These are phyloP conservation scores for Harmothoe impar DNA, from an alignment of 2,888 invertebrate genomes.

Conservation along the genomic window DNA sequence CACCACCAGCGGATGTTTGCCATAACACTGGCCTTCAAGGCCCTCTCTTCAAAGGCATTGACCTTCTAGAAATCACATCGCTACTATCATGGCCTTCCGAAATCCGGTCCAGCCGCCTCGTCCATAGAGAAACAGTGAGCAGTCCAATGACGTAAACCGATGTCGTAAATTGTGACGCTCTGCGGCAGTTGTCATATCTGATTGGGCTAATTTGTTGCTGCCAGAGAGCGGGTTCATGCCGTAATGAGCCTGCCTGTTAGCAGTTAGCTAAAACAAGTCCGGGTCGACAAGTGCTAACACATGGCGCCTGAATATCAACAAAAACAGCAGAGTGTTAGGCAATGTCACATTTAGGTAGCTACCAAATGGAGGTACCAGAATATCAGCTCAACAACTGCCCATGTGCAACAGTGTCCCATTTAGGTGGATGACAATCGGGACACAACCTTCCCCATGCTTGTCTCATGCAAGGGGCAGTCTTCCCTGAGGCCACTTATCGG, in stretches of 20 bases:
- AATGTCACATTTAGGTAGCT: too few species aligned
- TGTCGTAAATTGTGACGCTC: not conserved
- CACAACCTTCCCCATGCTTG: too few species aligned
- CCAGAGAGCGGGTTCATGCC: not conserved
- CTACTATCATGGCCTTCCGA: not conserved
- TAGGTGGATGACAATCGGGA: too few species aligned
- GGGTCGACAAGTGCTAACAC: not conserved
- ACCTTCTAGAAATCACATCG: not conserved
- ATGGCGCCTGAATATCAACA: not conserved
- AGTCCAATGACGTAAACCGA: not conserved
- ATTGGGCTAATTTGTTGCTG: conserved; percentile 1
- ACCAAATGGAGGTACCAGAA: too few species aligned
- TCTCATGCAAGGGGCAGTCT: too few species aligned
- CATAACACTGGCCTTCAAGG: not conserved
- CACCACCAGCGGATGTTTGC: not conserved
- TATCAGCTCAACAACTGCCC: too few species aligned
- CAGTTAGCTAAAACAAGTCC: not conserved
- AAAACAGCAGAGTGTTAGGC: too few species aligned
- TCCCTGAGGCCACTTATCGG: too few species aligned
- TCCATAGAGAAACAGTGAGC: too few species aligned
- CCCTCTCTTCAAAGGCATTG: not conserved
- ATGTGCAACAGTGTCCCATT: too few species aligned
- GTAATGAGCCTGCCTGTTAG: conserved; percentile 17
- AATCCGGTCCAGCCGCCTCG: too few species aligned
- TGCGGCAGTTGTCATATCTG: not conserved